phyloP scores from a whole-genome alignment of 2,888 invertebrate species.

The Latheticus oryzae region DNA sequence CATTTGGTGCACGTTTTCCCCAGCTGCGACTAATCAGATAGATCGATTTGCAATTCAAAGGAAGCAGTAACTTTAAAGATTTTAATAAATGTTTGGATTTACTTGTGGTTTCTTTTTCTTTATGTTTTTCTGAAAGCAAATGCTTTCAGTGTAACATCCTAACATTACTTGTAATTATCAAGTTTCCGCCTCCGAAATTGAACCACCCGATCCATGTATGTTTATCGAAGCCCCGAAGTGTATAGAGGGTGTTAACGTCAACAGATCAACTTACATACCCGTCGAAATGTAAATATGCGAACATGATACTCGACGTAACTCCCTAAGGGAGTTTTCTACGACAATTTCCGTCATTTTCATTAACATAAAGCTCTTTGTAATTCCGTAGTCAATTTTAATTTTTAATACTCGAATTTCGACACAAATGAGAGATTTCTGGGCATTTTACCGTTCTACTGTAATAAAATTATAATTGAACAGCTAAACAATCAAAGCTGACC shows the following conservation, averaged over 20 bases:
- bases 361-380: slow-evolving; percentile 20
- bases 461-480: slow-evolving; percentile 30
- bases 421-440: slow-evolving; percentile 1
- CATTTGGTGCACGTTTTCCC: slow-evolving; percentile 15
- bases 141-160: slow-evolving; percentile 5
- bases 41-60: slow-evolving; percentile 45
- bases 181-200: not conserved
- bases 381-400: slow-evolving; percentile 23
- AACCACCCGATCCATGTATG: slow-evolving; percentile 18
- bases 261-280: slow-evolving; percentile 32
- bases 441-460: slow-evolving; percentile 16
- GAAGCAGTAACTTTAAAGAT: slow-evolving; percentile 43
- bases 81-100: slow-evolving; percentile 45
- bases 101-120: slow-evolving; percentile 20
- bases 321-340: slow-evolving; percentile 21
- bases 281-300: slow-evolving; percentile 27
- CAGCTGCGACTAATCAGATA: slow-evolving; percentile 31
- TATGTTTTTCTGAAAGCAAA: slow-evolving; percentile 27
- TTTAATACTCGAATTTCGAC: slow-evolving; percentile 23
- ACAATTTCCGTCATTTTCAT: slow-evolving; percentile 32
- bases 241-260: slow-evolving; percentile 18
- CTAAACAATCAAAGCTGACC: slow-evolving; percentile 33
- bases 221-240: slow-evolving; percentile 11
- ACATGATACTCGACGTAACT: slow-evolving; percentile 6
- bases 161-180: slow-evolving; percentile 13